phyloP scores from a whole-genome alignment of 2,888 invertebrate species.

The Drosophila flavopinicola region DNA sequence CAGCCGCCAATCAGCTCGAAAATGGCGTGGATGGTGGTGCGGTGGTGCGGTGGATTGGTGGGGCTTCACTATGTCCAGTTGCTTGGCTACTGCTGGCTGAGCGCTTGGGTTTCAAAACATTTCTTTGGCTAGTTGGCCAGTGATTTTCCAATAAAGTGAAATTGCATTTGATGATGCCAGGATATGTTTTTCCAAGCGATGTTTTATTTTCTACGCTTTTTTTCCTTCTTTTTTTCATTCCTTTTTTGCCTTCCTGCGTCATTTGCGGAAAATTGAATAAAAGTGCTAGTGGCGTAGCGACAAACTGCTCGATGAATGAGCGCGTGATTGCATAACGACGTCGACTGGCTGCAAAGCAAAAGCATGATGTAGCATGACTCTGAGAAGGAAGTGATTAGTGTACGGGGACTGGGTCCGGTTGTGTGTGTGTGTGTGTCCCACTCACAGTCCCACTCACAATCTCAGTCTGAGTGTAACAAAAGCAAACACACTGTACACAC shows the following conservation, averaged over 20 bases:
- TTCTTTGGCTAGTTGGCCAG: conserved; percentile 70
- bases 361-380: conserved; percentile 6
- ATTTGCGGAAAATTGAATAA: conserved; percentile 77
- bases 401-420: conserved; percentile 18
- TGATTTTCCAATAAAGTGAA: conserved; percentile 78
- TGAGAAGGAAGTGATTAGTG: conserved; percentile 72
- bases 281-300: conserved; percentile 76
- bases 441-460: conserved; percentile 12
- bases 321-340: conserved; percentile 65
- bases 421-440: conserved; percentile 6
- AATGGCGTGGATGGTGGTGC: conserved; percentile 19
- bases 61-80: conserved; percentile 13
- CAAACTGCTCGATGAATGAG: conserved; percentile 74
- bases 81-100: neutral
- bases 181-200: conserved; percentile 56
- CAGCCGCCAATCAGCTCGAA: conserved; percentile 59
- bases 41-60: neutral
- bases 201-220: conserved; percentile 25
- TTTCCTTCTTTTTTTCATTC: conserved; percentile 24
- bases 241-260: conserved; percentile 50
- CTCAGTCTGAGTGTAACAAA: conserved; percentile 39
- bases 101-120: conserved; percentile 42
- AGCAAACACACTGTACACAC: conserved; percentile 50
- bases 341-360: conserved; percentile 6
- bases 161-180: conserved; percentile 79